phyloP scores from a whole-genome alignment of 2,888 invertebrate genomes.

The Patella depressa region DNA sequence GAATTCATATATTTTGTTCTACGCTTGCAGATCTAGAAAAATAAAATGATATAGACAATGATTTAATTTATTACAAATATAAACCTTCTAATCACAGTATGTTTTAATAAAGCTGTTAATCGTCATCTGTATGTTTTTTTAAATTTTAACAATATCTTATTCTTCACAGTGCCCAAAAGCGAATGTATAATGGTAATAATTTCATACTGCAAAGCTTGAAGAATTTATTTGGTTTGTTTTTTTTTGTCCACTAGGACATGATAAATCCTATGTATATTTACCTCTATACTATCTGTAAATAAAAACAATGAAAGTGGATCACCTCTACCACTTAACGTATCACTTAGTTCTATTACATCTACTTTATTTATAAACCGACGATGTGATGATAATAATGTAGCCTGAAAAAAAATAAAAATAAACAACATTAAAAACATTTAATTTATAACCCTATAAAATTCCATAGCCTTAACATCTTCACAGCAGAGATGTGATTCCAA shows the following conservation, averaged over 20 bases:
- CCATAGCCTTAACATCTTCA: too few species aligned
- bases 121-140: too few species aligned
- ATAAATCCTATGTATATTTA: conserved; percentile 68
- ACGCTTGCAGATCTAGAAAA: conserved; percentile 75
- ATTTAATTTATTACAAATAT: background rate
- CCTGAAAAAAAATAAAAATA: conserved; percentile 74
- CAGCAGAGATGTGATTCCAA: too few species aligned
- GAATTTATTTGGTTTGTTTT: too few species aligned
- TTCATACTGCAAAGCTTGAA: too few species aligned
- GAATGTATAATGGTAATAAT: too few species aligned
- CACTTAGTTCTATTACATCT: conserved; percentile 86
- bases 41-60: conserved; percentile 18
- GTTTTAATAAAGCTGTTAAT: too few species aligned
- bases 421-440: background rate
- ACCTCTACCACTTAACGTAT: conserved; percentile 85
- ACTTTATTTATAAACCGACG: conserved; percentile 89
- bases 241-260: too few species aligned
- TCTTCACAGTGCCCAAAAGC: too few species aligned
- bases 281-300: conserved; percentile 95
- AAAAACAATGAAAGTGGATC: conserved; percentile 90
- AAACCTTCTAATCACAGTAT: background rate
- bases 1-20: conserved; percentile 61
- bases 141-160: too few species aligned
- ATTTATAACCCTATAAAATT: background rate
- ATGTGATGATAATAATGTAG: conserved; percentile 93